Conservation (phyloP, 2,797 vertebrate genomes). For the Typhlichthys subterraneus region DNA sequence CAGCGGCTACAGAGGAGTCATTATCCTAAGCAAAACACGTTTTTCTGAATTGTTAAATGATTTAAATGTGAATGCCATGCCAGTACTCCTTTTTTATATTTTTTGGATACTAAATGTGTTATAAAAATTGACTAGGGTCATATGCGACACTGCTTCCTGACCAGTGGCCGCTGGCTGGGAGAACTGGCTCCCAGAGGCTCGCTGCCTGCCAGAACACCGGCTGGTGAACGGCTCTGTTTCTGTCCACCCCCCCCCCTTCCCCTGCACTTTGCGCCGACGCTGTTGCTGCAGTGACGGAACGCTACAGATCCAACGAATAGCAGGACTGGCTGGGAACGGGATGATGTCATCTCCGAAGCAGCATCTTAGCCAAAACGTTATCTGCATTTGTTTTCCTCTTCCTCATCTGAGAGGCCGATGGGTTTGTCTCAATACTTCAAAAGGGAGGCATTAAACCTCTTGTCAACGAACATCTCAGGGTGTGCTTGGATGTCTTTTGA, state of each 20-base stretch:
- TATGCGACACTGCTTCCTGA: slow-evolving; percentile 17
- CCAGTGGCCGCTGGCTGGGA: slow-evolving; percentile 3
- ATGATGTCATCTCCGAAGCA: slow-evolving; percentile 54
- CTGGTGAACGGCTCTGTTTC: slow-evolving; percentile 25
- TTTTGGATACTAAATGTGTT: background rate
- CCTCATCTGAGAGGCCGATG: slow-evolving; percentile 13
- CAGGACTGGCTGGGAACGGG: slow-evolving; percentile 35
- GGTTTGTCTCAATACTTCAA: slow-evolving; percentile 52
- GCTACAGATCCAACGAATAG: slow-evolving; percentile 46
- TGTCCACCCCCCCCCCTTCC: slow-evolving; percentile 34
- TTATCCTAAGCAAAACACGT: too few species aligned
- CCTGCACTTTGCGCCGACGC: slow-evolving; percentile 9
- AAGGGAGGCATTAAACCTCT: slow-evolving; percentile 50
- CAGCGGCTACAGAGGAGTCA: too few species aligned
- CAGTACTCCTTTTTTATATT: background rate
- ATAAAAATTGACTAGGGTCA: slow-evolving; percentile 5
- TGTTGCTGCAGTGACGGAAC: slow-evolving; percentile 38
- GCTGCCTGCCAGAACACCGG: slow-evolving; percentile 17
- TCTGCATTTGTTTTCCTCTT: background rate
- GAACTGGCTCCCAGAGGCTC: slow-evolving; percentile 20
- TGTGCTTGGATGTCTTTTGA: slow-evolving; percentile 55
- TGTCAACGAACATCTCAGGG: slow-evolving; percentile 53
- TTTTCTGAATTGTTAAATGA: background rate
- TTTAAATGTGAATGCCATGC: too few species aligned
- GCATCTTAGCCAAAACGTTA: slow-evolving; percentile 15